Evolutionary conservation across 2,113 vertebrate genomes (phyloP).

Genomic region (Phoenicopterus ruber): DNA sequence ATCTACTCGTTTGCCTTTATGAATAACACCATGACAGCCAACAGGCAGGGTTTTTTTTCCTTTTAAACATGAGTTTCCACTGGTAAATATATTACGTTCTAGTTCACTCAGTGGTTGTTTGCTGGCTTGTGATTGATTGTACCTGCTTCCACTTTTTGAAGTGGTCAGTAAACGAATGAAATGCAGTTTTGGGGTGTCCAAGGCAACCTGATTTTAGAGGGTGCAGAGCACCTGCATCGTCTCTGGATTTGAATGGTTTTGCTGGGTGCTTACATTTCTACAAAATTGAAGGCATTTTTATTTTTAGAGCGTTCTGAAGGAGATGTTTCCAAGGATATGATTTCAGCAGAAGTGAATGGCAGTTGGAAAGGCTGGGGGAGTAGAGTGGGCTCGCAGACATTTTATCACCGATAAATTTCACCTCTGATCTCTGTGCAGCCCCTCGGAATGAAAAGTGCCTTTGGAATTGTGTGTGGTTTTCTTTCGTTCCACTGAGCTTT

Average conservation of each 20-base stretch:
- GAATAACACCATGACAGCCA: slow-evolving; percentile 31
- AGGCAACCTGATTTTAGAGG: background rate
- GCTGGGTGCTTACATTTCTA: background rate
- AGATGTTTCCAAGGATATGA: background rate
- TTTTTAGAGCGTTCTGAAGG: background rate
- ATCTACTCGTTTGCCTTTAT: slow-evolving; percentile 21
- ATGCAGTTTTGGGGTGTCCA: background rate
- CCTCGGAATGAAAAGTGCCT: slow-evolving; percentile 35
- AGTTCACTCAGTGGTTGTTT: background rate
- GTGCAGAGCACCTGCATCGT: background rate
- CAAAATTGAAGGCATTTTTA: background rate
- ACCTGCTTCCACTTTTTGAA: background rate
- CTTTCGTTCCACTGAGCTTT: slow-evolving; percentile 38
- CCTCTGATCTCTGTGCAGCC: slow-evolving; percentile 43
- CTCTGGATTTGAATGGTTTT: background rate
- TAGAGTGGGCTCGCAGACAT: background rate
- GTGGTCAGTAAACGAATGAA: background rate
- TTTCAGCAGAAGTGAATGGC: background rate
- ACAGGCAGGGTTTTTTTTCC: slow-evolving; percentile 1
- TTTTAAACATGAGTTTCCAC: background rate
- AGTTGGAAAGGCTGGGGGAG: background rate
- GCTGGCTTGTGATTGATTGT: background rate
- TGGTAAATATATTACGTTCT: background rate
- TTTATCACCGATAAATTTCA: slow-evolving; percentile 48
- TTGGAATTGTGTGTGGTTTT: slow-evolving; percentile 45